These are phyloP conservation scores for Drosophila aldrichi DNA, from an alignment of 2,888 invertebrate species.

Conservation along the genomic window DNA sequence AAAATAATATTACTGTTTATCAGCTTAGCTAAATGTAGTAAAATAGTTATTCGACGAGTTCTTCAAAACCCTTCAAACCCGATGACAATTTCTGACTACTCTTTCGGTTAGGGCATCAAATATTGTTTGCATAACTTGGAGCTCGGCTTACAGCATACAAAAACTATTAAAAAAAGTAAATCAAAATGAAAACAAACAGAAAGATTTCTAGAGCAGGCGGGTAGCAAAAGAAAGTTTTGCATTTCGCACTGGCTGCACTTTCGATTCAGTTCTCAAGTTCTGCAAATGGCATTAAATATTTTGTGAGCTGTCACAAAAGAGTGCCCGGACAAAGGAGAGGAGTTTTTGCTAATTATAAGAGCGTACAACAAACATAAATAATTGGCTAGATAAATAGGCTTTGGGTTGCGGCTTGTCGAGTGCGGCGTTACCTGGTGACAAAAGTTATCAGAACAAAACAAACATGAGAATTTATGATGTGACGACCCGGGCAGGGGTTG, in stretches of 20 bases:
- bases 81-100: constrained; percentile 25
- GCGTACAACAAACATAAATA: constrained; percentile 38
- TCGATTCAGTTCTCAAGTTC: constrained; percentile 50
- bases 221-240: constrained; percentile 28
- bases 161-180: constrained; percentile 16
- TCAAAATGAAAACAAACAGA: constrained; percentile 10
- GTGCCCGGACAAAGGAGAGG: constrained; percentile 9
- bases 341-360: constrained; percentile 60
- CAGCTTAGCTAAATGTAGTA: no score
- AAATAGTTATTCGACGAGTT: no score
- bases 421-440: constrained; percentile 55
- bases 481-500: constrained; percentile 17
- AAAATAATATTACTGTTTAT: no score
- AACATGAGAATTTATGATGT: constrained; percentile 71
- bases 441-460: constrained; percentile 66
- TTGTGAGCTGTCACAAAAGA: constrained; percentile 44
- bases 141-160: constrained; percentile 28
- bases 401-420: constrained; percentile 3
- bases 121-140: constrained; percentile 66
- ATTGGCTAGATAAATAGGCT: constrained; percentile 51
- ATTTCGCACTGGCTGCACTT: constrained; percentile 37
- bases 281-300: constrained; percentile 63
- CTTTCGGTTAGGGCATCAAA: constrained; percentile 35
- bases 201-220: constrained; percentile 6
- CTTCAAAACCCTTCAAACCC: constrained; percentile 1